These are phyloP conservation scores for Varanus salvator DNA, from an alignment of 2,113 vertebrate genomes.

Conservation along the genomic window DNA sequence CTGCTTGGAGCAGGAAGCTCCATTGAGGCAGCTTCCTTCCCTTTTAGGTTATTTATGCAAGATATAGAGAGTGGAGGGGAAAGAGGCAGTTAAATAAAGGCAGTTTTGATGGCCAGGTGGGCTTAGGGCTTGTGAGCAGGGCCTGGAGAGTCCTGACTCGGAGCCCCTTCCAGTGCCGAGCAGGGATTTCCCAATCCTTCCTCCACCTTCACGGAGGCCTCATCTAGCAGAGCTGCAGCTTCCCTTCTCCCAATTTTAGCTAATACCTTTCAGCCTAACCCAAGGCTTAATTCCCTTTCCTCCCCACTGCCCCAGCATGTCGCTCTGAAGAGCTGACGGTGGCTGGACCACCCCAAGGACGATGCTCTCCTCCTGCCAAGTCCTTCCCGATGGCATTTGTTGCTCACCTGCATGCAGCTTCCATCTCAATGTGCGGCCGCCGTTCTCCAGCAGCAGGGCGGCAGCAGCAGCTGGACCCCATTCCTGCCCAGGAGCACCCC, in stretches of 20 bases:
- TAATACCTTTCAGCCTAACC: not conserved
- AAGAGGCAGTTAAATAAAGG: not conserved
- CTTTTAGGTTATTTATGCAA: slow-evolving; percentile 18
- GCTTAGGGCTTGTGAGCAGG: not conserved
- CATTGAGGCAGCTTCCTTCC: slow-evolving; percentile 28
- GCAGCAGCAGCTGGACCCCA: not conserved
- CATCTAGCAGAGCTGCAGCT: not conserved
- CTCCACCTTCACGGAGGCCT: not conserved
- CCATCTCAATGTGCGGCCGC: not conserved
- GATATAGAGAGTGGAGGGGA: not conserved
- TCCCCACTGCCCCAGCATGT: not conserved
- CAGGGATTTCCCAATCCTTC: no score
- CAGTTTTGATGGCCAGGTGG: not conserved
- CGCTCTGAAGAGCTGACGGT: not conserved
- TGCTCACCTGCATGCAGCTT: not conserved
- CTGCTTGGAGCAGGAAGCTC: slow-evolving; percentile 12
- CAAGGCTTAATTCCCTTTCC: not conserved
- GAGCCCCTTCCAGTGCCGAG: not conserved
- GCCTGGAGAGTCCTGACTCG: not conserved
- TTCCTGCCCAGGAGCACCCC: not conserved
- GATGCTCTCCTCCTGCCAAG: not conserved
- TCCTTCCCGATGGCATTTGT: not conserved
- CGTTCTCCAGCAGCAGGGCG: not conserved
- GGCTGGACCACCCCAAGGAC: not conserved
- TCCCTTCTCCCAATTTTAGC: not conserved